Base-by-base conservation (phyloP, 2,113 vertebrate genomes). In the Pagrus major region DNA sequence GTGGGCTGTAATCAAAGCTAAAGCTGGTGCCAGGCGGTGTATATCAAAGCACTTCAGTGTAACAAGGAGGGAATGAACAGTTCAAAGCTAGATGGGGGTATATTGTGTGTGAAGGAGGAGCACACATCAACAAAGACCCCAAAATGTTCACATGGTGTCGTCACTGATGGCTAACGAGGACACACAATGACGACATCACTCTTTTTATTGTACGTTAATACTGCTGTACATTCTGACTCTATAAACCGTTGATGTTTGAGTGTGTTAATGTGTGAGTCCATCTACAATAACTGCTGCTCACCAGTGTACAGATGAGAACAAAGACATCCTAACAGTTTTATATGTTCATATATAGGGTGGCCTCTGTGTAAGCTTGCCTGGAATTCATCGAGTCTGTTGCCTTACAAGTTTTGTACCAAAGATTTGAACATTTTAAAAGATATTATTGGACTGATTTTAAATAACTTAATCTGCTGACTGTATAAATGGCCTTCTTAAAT, bases 161-260 rank as follows among this genome's bases (percentile, higher is more conserved):
- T 63, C 15, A 20, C 47, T 39, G 25, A 59, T 5, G 7, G 18
- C 52, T 58, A 46, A 52, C 27, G n/a, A 35, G n/a, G 21, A 1
- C 83, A 74, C 21, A 9, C 77, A 37, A 66, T 78, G 78, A 89
- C 14, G 10, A 86, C 80, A 44, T 73, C 47, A 63, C 33, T 25
- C 29, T 67, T 74, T 87, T 59, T 21, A 68, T 54, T 51, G 37
- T 42, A 71, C 51, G 31, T 63, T 37, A 2, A 42, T 61, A 27
- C 44, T 54, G 7, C 15, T 67, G 56, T 69, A 23, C 60, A 18
- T 44, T 18, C 5, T 6, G 42, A 27, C 61, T 41, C 59, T 52
- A 65, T 20, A 54, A 84, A 78, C 37, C 2, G 0, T 55, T 59
- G 63, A 76, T 76, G 74, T 90, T 84, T 11, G 82, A 84, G 78